These are phyloP conservation scores for Stenopsyche tienmushanensis DNA, from an alignment of 1,140 invertebrate species.

Conservation along the genomic window DNA sequence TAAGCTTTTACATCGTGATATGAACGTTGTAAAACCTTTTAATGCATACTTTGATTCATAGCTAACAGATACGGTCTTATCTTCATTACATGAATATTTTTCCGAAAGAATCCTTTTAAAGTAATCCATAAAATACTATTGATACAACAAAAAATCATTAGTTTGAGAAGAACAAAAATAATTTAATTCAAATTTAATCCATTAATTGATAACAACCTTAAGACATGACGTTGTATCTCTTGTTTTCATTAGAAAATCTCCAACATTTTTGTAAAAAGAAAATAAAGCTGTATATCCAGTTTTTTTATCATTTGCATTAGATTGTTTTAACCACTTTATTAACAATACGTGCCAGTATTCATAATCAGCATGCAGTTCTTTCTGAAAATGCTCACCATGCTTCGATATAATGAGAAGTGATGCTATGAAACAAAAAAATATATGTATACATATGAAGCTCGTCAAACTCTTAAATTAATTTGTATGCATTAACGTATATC, in stretches of 20 bases:
- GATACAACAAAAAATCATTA: neutral
- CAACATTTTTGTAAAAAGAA: conserved; percentile 28
- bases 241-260: neutral
- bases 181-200: neutral
- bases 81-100: neutral
- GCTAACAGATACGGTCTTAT: neutral
- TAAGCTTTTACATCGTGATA: conserved; percentile 17
- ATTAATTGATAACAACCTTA: neutral
- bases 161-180: neutral
- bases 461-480: no score
- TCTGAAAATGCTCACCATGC: conserved; percentile 20
- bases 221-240: neutral
- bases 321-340: conserved; percentile 23
- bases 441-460: no score
- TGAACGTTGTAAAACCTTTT: conserved; percentile 30
- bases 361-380: conserved; percentile 17
- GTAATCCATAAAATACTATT: conserved; percentile 34
- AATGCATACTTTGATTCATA: conserved; percentile 26
- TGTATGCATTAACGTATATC: no score
- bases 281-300: conserved; percentile 21
- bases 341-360: conserved; percentile 35
- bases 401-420: conserved; percentile 17
- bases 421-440: no score
- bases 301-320: conserved; percentile 24
- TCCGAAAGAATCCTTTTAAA: conserved; percentile 24